Evolutionary conservation across 2,113 vertebrate genomes (phyloP).

Genomic region (Burhinus bistriatus): DNA sequence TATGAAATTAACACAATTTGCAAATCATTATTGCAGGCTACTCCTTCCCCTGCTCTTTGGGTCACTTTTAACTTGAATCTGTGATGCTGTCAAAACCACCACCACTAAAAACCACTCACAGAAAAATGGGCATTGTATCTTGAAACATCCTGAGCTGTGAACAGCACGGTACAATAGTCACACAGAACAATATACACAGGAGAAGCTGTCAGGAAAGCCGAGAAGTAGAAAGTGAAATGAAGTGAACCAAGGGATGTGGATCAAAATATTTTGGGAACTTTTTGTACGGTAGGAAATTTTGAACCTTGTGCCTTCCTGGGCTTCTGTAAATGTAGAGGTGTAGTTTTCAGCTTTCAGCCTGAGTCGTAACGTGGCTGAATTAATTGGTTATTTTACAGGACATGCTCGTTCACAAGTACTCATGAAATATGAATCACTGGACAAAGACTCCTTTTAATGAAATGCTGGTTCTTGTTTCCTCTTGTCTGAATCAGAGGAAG

Average conservation of each 20-base stretch:
- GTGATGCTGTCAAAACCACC: neutral
- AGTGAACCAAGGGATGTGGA: neutral
- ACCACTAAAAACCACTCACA: neutral
- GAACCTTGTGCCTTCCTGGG: neutral
- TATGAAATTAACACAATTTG: slow-evolving; percentile 72
- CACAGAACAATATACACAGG: neutral
- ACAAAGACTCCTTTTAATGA: slow-evolving; percentile 53
- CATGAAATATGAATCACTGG: slow-evolving; percentile 64
- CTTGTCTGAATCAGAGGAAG: slow-evolving; percentile 14
- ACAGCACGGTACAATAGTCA: neutral
- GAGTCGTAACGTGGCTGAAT: neutral
- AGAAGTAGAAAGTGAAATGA: slow-evolving; percentile 15
- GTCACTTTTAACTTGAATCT: neutral
- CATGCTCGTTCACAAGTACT: slow-evolving; percentile 13
- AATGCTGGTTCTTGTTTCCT: slow-evolving; percentile 53
- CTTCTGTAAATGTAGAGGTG: neutral
- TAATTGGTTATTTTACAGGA: slow-evolving; percentile 61
- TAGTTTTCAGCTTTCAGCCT: neutral
- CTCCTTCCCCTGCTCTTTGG: neutral
- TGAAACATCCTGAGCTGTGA: neutral
- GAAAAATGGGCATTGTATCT: neutral
- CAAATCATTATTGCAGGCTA: slow-evolving; percentile 44
- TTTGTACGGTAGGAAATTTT: neutral
- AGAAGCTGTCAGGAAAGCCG: neutral
- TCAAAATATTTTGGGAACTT: neutral